These are phyloP conservation scores for Poeciliopsis turrubarensis DNA, from an alignment of 2,113 vertebrate species.

Conservation along the genomic window DNA sequence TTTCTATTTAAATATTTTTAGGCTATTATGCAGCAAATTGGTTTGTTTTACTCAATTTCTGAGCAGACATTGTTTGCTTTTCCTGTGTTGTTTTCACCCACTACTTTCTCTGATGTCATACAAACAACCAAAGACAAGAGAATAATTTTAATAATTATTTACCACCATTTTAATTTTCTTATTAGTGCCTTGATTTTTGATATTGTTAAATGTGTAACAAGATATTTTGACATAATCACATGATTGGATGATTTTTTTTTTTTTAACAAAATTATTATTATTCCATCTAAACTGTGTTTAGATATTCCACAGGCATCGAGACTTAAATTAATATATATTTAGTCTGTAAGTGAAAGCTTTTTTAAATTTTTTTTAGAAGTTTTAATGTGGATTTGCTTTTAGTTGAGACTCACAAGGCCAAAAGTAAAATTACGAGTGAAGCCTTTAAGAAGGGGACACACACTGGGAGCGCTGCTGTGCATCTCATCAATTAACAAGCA, in stretches of 20 bases:
- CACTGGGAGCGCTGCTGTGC: not conserved
- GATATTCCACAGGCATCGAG: not conserved
- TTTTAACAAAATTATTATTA: not conserved
- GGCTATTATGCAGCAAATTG: no score
- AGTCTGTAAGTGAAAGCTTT: no score
- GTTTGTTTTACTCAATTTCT: not conserved
- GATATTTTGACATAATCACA: not conserved
- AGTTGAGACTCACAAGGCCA: not conserved
- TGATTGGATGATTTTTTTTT: no score
- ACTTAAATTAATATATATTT: no score
- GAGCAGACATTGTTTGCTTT: no score
- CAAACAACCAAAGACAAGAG: not conserved
- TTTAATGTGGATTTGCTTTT: not conserved
- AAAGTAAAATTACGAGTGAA: not conserved
- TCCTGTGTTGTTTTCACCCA: not conserved
- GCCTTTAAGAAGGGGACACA: not conserved
- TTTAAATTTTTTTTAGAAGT: not conserved
- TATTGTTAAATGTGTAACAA: not conserved
- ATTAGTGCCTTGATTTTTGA: not conserved
- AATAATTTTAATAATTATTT: not conserved
- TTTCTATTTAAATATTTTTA: no score
- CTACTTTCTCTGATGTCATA: not conserved
- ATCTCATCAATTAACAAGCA: no score
- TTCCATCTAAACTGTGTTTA: not conserved
- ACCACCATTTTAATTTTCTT: not conserved